These are phyloP conservation scores for Melanogrammus aeglefinus DNA, from an alignment of 2,797 vertebrate species.

Conservation along the genomic window DNA sequence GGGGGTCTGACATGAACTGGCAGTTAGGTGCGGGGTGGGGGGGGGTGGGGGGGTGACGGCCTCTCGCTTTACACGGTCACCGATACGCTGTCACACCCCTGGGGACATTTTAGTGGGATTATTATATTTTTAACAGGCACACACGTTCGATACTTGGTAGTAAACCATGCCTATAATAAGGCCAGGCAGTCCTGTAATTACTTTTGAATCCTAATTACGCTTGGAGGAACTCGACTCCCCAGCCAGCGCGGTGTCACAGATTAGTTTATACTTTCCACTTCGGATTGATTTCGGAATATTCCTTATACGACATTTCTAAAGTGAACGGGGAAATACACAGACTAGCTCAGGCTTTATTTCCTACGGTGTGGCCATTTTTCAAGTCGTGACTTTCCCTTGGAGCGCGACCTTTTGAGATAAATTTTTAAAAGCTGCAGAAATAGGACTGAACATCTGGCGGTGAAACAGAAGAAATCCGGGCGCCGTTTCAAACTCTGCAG, in stretches of 20 bases:
- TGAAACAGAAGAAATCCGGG: background rate
- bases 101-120: background rate
- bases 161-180: constrained; percentile 1
- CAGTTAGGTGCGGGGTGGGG: background rate
- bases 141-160: background rate
- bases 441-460: background rate
- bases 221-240: background rate
- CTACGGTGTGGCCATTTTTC: background rate
- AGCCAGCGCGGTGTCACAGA: background rate
- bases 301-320: background rate
- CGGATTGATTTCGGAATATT: constrained; percentile 3
- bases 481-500: background rate
- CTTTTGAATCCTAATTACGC: background rate
- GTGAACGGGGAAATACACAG: background rate
- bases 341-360: background rate
- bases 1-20: background rate
- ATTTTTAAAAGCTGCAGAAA: background rate
- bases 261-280: constrained; percentile 3
- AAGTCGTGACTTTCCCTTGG: background rate
- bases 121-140: constrained; percentile 1
- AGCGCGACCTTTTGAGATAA: background rate
- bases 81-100: constrained; percentile 14
- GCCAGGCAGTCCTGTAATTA: constrained; percentile 1
- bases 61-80: constrained; percentile 28
- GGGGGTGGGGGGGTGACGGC: constrained; percentile 10